Evolutionary conservation across 2,797 vertebrate genomes (phyloP).

Genomic region (Sciaenops ocellatus): DNA sequence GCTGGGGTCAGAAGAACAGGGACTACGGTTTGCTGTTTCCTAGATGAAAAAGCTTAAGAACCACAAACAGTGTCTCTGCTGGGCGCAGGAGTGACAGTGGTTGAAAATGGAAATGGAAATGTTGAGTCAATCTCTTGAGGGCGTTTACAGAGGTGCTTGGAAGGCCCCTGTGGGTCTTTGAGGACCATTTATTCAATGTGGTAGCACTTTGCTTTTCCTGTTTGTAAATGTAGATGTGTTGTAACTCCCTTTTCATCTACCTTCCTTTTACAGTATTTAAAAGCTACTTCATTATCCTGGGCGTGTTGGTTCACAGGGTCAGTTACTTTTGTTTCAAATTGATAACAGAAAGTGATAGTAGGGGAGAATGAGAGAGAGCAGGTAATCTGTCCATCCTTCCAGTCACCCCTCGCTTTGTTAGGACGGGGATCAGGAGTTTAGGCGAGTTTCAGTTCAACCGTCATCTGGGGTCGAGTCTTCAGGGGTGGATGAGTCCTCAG

Average conservation of each 20-base stretch:
- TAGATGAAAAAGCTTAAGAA: constrained; percentile 65
- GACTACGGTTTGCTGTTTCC: constrained; percentile 42
- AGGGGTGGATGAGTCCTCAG: constrained; percentile 91
- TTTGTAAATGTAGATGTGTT: constrained; percentile 50
- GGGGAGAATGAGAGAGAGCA: constrained; percentile 70
- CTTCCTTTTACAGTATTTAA: constrained; percentile 53
- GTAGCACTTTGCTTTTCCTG: constrained; percentile 81
- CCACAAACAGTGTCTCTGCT: constrained; percentile 71
- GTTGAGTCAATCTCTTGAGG: constrained; percentile 78
- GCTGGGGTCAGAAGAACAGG: constrained; percentile 45
- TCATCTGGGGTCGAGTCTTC: constrained; percentile 94
- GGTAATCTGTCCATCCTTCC: constrained; percentile 73
- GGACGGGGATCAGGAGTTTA: constrained; percentile 61
- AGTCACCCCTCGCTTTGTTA: constrained; percentile 65
- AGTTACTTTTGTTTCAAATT: constrained; percentile 65
- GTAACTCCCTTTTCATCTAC: constrained; percentile 45
- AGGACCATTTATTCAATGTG: constrained; percentile 84
- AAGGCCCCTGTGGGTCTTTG: constrained; percentile 81
- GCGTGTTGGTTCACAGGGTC: constrained; percentile 64
- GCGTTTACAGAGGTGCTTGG: constrained; percentile 83
- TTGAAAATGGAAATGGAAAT: constrained; percentile 81
- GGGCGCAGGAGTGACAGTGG: constrained; percentile 84
- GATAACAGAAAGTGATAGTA: constrained; percentile 66
- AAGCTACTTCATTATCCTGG: constrained; percentile 80
- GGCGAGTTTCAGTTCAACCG: constrained; percentile 86